Conservation (phyloP, 2,113 vertebrate species). For the Leptobrachium ailaonicum region DNA sequence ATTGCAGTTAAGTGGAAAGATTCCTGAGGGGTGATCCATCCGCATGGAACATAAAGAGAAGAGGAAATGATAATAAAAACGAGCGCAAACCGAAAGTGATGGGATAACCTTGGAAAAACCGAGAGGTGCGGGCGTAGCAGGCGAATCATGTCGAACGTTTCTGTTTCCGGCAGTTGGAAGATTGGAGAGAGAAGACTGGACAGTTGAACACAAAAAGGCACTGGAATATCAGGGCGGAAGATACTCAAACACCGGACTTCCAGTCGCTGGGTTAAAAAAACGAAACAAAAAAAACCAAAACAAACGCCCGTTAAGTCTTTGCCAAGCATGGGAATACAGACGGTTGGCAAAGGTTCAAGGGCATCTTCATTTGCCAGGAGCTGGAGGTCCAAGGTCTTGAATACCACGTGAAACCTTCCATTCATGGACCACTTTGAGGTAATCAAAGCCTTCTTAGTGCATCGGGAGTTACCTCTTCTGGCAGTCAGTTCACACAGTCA, state of each 20-base stretch:
- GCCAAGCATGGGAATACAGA: too few species aligned
- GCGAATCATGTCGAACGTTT: conserved; percentile 33
- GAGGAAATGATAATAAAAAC: background rate
- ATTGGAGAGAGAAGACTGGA: conserved; percentile 17
- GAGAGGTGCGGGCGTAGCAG: conserved; percentile 11
- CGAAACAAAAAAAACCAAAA: too few species aligned
- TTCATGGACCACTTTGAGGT: background rate
- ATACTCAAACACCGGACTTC: too few species aligned
- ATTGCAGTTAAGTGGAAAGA: conserved; percentile 36
- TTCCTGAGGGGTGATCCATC: conserved; percentile 49
- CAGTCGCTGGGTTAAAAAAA: too few species aligned
- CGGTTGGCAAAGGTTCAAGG: too few species aligned
- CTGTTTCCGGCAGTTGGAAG: conserved; percentile 36
- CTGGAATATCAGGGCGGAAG: conserved; percentile 10
- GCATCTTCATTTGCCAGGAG: too few species aligned
- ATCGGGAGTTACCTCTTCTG: conserved; percentile 19
- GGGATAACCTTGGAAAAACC: conserved; percentile 26
- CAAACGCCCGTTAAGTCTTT: too few species aligned
- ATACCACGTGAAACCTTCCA: conserved; percentile 14
- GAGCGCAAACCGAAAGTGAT: conserved; percentile 13
- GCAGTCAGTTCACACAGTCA: conserved; percentile 18
- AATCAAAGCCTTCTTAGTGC: conserved; percentile 31
- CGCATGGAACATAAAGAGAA: conserved; percentile 5
- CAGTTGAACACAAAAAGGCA: conserved; percentile 37
- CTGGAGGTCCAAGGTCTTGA: too few species aligned